Base-by-base conservation (phyloP, 1,140 invertebrate genomes). In the Drosophila bipectinata region DNA sequence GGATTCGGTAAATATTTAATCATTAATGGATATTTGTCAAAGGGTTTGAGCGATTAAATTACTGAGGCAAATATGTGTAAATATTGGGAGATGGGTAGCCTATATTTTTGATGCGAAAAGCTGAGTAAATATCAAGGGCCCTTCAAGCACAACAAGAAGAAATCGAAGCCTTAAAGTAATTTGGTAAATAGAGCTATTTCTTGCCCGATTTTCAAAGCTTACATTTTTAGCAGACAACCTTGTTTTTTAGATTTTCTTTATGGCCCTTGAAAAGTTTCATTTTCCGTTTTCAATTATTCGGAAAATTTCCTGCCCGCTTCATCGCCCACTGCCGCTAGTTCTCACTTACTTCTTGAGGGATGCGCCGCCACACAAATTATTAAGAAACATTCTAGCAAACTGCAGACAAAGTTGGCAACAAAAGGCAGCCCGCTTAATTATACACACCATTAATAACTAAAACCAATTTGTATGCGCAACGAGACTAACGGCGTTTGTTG, bases 371-470 rank as follows among this genome's bases (percentile, higher is more conserved):
- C 69, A 87, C 83, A 88, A 87, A 88, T 87, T 87, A 82, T 88
- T 87, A 87, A 87, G 82, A 87, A 88, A 88, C 78, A 87, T 85
- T 82, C 78, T 75, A 78, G 53, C 81, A 85, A 87, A 82, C 78
- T 87, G 78, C 82, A 85, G 81, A 81, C 81, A 85, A 87, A 87
- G 82, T 85, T 87, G 82, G 71, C 66, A 87, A 87, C 82, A 87
- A 87, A 87, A 87, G 82, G 71, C 83, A 88, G 62, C 57, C 62
- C 75, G 83, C 82, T 87, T 87, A 87, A 87, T 87, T 87, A 87
- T 87, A 87, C 82, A 87, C 83, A 88, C 82, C 82, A 87, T 87
- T 88, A 87, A 87, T 87, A 87, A 87, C 83, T 87, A 87, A 87
- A 87, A 87, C 82, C 82, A 87, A 87, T 87, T 87, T 87, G 82